Base-by-base conservation (phyloP, 2,113 vertebrate species). In the Psittacula cyanocephala region DNA sequence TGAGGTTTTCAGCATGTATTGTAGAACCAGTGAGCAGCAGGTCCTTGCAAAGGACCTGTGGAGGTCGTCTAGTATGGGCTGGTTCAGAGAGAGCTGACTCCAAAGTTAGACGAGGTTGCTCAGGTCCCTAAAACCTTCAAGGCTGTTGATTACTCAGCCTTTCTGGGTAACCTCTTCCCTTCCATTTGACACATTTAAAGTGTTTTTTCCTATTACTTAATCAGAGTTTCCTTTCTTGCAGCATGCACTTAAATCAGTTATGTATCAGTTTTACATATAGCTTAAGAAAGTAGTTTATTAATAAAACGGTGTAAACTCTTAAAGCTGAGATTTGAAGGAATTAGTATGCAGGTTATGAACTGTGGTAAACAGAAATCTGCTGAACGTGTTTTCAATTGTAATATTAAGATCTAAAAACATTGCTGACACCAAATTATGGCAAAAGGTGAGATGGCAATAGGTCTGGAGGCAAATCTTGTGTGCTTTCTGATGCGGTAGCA, bases 171-270 rank as follows among this genome's bases (percentile, higher is more conserved):
- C n/a, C 22, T 75, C 37, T 65, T 69, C 43, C 19, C 50, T 37
- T 46, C 43, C 11, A 16, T 35, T 35, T 59, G 57, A 16, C 14
- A 24, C 22, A 24, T 35, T 59, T 23, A 15, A 35, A 24, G 22
- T 16, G 22, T 4, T 70, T 81, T 70, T 81, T 65, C 37, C 27
- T 53, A 33, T 47, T 24, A 11, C n/a, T 65, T 79, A 70, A 79
- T 59, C 17, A 65, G 28, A 63, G 69, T 88, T 88, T 60, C 27
- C 23, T 65, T 76, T 76, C 16, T 29, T 76, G 44, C 57, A 53
- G 27, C 2, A 1, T 47, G 7, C 15, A 33, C 1, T 1, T 52
- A 0, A 28, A 29, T 46, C 39, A 64, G 31, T 79, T 78, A 22
- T 4, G 6, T 39, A 31, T 24, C 0, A 0, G 15, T 24, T 89